These are phyloP conservation scores for Tachysurus vachellii DNA, from an alignment of 2,113 vertebrate genomes.

Conservation along the genomic window DNA sequence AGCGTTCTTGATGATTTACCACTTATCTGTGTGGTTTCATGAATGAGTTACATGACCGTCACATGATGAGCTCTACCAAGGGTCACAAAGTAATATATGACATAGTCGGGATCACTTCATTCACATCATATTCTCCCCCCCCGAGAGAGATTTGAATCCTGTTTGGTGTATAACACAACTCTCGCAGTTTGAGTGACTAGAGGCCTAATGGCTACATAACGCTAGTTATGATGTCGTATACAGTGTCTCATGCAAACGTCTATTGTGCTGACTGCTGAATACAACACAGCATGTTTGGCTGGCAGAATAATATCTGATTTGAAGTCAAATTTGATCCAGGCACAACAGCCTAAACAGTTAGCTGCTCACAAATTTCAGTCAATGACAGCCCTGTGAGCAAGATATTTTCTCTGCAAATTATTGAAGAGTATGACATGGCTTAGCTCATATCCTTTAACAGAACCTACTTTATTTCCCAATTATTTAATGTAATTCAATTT, in stretches of 20 bases:
- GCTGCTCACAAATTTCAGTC: neutral
- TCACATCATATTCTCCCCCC: neutral
- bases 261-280: neutral
- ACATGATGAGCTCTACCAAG: neutral
- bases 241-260: neutral
- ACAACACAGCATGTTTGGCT: neutral
- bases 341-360: neutral
- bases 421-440: neutral
- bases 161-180: neutral
- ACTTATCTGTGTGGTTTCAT: neutral
- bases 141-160: neutral
- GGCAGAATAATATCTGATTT: neutral
- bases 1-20: neutral
- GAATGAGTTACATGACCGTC: neutral
- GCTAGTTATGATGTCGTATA: neutral
- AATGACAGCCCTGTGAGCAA: neutral
- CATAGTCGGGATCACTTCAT: neutral
- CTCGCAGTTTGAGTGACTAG: neutral
- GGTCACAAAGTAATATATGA: neutral
- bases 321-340: neutral
- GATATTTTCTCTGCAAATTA: neutral
- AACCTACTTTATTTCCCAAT: neutral
- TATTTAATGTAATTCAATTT: too few relatives aligned
- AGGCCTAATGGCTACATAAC: neutral
- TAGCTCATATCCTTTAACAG: neutral